Percentiles rank a stretch among this genome's conserved stretches.
phyloP scores from a whole-genome alignment of 1,140 invertebrate genomes.

The Drosophila funebris region DNA sequence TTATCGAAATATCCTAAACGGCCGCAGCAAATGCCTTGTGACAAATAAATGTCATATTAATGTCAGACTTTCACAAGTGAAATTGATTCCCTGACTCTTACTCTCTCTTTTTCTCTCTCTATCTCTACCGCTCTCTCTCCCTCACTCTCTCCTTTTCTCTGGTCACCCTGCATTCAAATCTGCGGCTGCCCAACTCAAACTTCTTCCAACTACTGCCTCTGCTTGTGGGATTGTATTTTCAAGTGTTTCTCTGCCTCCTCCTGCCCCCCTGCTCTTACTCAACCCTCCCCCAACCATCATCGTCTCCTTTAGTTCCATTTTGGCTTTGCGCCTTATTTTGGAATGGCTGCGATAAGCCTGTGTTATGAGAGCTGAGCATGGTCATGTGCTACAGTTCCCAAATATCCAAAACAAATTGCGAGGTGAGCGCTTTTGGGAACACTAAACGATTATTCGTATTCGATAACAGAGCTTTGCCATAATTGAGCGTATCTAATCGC shows the following conservation, averaged over 20 bases:
- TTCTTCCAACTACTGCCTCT: neutral
- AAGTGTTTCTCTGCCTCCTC: slow-evolving; percentile 8
- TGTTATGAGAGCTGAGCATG: slow-evolving; percentile 44
- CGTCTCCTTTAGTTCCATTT: slow-evolving; percentile 22
- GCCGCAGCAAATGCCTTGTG: slow-evolving; percentile 56
- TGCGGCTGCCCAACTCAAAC: slow-evolving; percentile 14
- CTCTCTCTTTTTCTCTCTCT: neutral
- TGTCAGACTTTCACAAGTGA: slow-evolving; percentile 67
- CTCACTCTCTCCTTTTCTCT: neutral
- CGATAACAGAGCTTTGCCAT: slow-evolving; percentile 4
- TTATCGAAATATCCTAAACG: slow-evolving; percentile 53
- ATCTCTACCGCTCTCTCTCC: neutral
- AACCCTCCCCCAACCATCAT: neutral
- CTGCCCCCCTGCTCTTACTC: neutral
- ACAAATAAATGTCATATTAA: slow-evolving; percentile 83
- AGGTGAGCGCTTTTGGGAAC: neutral
- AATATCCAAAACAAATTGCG: slow-evolving; percentile 8
- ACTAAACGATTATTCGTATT: neutral
- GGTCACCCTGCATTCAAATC: slow-evolving; percentile 59
- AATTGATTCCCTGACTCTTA: slow-evolving; percentile 54
- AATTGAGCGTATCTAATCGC: slow-evolving; percentile 39
- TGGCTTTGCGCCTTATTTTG: slow-evolving; percentile 53
- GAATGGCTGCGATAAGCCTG: slow-evolving; percentile 63
- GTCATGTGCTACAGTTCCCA: neutral
- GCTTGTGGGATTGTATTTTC: slow-evolving; percentile 23